Percentiles rank a stretch among this genome's conserved stretches.
phyloP scores from a whole-genome alignment of 2,113 vertebrate genomes.

The Psammodynastes pulverulentus region DNA sequence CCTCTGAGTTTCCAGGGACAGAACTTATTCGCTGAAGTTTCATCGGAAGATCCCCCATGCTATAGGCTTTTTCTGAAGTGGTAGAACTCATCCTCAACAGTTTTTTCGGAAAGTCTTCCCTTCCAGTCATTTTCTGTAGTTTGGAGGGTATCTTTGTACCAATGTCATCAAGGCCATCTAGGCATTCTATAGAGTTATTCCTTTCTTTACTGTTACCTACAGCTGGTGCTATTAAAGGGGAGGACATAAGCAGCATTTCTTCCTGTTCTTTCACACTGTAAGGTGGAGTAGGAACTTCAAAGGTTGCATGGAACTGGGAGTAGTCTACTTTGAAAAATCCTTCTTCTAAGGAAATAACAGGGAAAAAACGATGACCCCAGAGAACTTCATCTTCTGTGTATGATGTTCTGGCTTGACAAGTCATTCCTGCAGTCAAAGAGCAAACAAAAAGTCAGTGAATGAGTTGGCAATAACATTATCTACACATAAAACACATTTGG shows the following conservation, averaged over 20 bases:
- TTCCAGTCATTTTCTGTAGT: slow-evolving; percentile 95
- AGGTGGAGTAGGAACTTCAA: slow-evolving; percentile 91
- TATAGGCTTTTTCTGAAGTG: slow-evolving; percentile 97
- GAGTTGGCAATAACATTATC: background rate
- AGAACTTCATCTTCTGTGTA: slow-evolving; percentile 98
- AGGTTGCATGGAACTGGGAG: slow-evolving; percentile 98
- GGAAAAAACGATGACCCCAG: slow-evolving; percentile 98
- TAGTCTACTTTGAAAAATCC: slow-evolving; percentile 99
- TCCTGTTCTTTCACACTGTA: slow-evolving; percentile 98
- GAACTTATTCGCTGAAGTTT: slow-evolving; percentile 99
- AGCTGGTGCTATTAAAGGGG: slow-evolving; percentile 92
- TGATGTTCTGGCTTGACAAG: slow-evolving; percentile 96
- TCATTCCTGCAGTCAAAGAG: slow-evolving; percentile 84
- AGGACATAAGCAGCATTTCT: slow-evolving; percentile 93
- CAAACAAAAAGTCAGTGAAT: slow-evolving; percentile 23
- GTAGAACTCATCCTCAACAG: slow-evolving; percentile 97
- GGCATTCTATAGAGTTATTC: slow-evolving; percentile 90
- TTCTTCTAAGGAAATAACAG: slow-evolving; percentile 96
- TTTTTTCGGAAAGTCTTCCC: slow-evolving; percentile 94
- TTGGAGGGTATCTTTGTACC: slow-evolving; percentile 89
- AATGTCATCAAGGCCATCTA: slow-evolving; percentile 89
- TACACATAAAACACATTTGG: background rate
- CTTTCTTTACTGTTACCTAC: slow-evolving; percentile 92
- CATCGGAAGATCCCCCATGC: slow-evolving; percentile 94
- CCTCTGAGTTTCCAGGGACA: slow-evolving; percentile 93